Base-by-base conservation (phyloP, 1,140 invertebrate species). In the Drosophila guanche region DNA sequence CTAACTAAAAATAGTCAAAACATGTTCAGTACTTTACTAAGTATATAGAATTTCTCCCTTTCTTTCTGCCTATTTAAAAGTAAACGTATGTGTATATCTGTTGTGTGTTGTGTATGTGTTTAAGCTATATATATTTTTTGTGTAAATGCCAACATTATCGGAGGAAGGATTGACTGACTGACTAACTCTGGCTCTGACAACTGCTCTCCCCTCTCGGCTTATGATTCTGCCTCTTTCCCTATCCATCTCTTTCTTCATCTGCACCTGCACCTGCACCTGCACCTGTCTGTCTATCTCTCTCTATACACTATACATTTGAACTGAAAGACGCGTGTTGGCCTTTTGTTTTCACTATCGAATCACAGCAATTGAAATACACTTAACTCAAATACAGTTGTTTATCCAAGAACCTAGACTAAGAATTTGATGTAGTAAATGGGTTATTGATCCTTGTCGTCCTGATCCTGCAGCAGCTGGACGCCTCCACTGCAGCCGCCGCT, bases 231-330 rank as follows among this genome's bases (percentile, higher is more conserved):
- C 67, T 33, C n/a, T 23, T n/a, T 16, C 48, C 10, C 41, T 14
- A 52, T 66, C 48, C 47, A 43, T 48, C 43, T 40, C 10, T 37
- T 4, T 7, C 25, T n/a, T 0, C n/a, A 16, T 3, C n/a, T n/a
- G 8, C 8, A 3, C 8, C 29, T 33, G 29, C 29, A 3, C 51
- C 29, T 29, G 27, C 57, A 10, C 55, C 25, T 43, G 29, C 29
- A 56, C 54, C 60, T 71, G 37, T 53, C 54, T 71, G 42, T 72
- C 68, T 67, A 56, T 70, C 71, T 74, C 62, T 75, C 48, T 67
- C 51, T 63, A 76, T 84, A 89, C 72, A 90, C 90, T 90, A 83
- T 90, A 90, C 80, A 90, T 90, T 90, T 90, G 89, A 90, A 90
- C 90, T 90, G 78, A 90, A 90, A 77, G 79, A 90, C 74, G 81